Evolutionary conservation across 2,797 vertebrate species (phyloP).

Genomic region (Pogoniulus pusillus): DNA sequence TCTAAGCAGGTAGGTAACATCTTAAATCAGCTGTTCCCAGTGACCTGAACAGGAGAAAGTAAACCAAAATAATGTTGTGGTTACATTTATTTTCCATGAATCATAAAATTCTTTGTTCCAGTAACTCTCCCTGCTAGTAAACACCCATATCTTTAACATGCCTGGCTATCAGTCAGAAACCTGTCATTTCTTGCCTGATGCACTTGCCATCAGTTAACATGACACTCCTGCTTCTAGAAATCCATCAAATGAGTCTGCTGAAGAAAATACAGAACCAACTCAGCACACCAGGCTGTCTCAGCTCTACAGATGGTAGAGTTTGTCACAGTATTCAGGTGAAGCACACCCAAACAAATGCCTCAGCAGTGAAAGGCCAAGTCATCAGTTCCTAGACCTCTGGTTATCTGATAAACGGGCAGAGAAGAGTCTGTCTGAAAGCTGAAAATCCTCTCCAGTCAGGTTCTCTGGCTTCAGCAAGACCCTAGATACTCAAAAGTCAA

Average conservation of each 20-base stretch:
- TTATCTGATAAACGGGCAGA: background rate
- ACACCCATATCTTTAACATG: background rate
- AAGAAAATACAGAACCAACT: background rate
- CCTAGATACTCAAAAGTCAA: background rate
- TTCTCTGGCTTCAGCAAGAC: background rate
- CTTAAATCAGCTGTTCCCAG: background rate
- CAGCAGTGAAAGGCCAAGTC: background rate
- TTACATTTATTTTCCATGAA: conserved; percentile 38
- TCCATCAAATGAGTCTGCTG: background rate
- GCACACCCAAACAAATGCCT: background rate
- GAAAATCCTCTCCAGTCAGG: background rate
- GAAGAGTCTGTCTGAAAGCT: background rate
- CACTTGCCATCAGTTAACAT: conserved; percentile 32
- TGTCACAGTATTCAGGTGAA: rapidly evolving
- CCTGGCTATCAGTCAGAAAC: conserved; percentile 31
- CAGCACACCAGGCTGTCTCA: background rate
- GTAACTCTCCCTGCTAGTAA: conserved; percentile 1
- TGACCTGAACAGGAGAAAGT: background rate
- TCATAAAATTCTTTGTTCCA: background rate
- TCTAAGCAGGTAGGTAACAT: background rate
- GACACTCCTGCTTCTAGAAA: conserved; percentile 4
- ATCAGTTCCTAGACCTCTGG: rapidly evolving
- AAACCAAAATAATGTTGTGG: background rate
- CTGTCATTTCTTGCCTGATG: conserved; percentile 33
- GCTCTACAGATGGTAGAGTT: background rate